These are phyloP conservation scores for Microctonus aethiopoides DNA, from an alignment of 2,888 invertebrate genomes.

Conservation along the genomic window DNA sequence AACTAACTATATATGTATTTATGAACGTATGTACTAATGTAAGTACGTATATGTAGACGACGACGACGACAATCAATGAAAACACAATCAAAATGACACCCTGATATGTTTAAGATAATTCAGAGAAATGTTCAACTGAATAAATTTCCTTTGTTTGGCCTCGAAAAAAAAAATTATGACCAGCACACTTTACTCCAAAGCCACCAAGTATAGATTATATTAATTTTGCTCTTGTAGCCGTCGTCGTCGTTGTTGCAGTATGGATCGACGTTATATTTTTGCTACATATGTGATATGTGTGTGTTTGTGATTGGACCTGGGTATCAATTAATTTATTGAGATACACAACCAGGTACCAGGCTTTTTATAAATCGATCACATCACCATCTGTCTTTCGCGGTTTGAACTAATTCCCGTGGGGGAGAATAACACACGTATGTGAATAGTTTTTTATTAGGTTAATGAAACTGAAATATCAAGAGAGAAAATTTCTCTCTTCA, in stretches of 20 bases:
- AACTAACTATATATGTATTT: too few relatives aligned
- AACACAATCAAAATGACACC: conserved; percentile 18
- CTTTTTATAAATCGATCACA: too few relatives aligned
- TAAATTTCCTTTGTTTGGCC: not conserved
- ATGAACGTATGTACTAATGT: conserved; percentile 3
- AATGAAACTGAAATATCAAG: too few relatives aligned
- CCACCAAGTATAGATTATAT: too few relatives aligned
- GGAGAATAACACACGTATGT: too few relatives aligned
- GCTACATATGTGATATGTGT: not conserved
- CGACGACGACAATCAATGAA: conserved; percentile 7
- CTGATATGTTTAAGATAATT: conserved; percentile 16
- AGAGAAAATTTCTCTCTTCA: too few relatives aligned
- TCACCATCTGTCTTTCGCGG: too few relatives aligned
- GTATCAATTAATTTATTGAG: not conserved
- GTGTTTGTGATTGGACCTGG: not conserved
- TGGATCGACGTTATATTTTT: conserved; percentile 24
- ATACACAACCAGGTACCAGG: too few relatives aligned
- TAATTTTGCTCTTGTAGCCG: too few relatives aligned
- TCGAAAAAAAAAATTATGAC: not conserved
- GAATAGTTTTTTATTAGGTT: too few relatives aligned
- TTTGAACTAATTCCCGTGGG: too few relatives aligned
- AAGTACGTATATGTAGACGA: too few relatives aligned
- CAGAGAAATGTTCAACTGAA: conserved; percentile 15
- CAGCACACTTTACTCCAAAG: not conserved
- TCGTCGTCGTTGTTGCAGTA: conserved; percentile 4